Conservation (phyloP, 2,113 vertebrate genomes). For the Todiramphus saurophagus region DNA sequence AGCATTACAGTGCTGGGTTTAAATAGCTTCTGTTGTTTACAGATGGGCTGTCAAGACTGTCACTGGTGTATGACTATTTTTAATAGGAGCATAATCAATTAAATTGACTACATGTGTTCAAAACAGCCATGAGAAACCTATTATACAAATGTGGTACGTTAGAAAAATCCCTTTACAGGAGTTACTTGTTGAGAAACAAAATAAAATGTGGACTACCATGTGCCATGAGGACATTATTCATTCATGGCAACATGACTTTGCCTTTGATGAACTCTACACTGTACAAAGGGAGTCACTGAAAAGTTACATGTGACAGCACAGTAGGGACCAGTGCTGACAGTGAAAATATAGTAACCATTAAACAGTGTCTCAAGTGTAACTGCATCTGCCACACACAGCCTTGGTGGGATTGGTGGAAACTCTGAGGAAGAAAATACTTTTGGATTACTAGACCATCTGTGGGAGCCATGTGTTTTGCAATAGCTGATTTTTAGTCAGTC, state of each 20-base stretch:
- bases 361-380: slow-evolving; percentile 10
- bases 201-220: neutral
- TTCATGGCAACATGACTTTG: neutral
- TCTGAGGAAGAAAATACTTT: neutral
- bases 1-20: neutral
- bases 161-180: slow-evolving; percentile 36
- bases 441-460: neutral
- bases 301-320: slow-evolving; percentile 1
- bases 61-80: slow-evolving; percentile 46
- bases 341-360: slow-evolving; percentile 45
- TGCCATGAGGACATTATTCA: neutral
- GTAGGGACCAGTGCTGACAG: neutral
- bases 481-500: neutral
- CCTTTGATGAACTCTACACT: neutral
- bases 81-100: slow-evolving; percentile 59
- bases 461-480: neutral
- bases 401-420: neutral
- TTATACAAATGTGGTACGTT: neutral
- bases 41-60: slow-evolving; percentile 51
- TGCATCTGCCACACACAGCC: slow-evolving; percentile 7
- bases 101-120: slow-evolving; percentile 50
- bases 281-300: neutral
- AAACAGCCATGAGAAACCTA: slow-evolving; percentile 15
- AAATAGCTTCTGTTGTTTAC: slow-evolving; percentile 61
- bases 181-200: neutral